Conservation (phyloP, 2,113 vertebrate species). For the Macroglossus sobrinus region DNA sequence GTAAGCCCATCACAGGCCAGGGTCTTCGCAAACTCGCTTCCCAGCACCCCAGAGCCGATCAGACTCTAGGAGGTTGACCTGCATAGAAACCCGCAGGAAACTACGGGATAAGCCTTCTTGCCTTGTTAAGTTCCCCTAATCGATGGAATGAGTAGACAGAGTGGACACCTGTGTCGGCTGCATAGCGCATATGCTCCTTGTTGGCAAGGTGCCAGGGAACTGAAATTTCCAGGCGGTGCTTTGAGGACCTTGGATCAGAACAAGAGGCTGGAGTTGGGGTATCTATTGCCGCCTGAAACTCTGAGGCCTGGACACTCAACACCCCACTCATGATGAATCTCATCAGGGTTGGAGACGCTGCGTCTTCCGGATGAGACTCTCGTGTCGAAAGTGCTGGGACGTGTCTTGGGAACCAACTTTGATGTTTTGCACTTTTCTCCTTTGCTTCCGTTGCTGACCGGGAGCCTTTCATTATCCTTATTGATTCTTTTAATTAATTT, state of each 20-base stretch:
- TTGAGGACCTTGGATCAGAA: neutral
- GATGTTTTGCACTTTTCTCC: neutral
- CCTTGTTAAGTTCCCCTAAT: neutral
- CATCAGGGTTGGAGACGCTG: neutral
- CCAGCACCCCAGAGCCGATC: neutral
- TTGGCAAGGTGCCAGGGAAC: neutral
- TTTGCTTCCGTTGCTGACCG: neutral
- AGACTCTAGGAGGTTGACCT: neutral
- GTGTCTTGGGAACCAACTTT: neutral
- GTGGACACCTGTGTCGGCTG: neutral
- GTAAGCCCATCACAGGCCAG: neutral
- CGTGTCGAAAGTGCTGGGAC: neutral
- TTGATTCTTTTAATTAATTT: neutral
- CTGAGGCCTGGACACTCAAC: neutral
- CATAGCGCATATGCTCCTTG: neutral
- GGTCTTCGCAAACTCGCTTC: neutral
- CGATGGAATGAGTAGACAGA: neutral
- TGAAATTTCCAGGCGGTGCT: neutral
- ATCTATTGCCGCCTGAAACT: neutral
- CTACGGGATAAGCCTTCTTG: neutral
- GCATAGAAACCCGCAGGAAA: neutral
- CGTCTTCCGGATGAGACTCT: neutral
- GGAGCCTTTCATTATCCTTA: neutral
- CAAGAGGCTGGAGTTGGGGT: neutral
- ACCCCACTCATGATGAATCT: too few relatives aligned